These are phyloP conservation scores for Penaeus chinensis DNA, from an alignment of 1,140 invertebrate species.

Conservation along the genomic window DNA sequence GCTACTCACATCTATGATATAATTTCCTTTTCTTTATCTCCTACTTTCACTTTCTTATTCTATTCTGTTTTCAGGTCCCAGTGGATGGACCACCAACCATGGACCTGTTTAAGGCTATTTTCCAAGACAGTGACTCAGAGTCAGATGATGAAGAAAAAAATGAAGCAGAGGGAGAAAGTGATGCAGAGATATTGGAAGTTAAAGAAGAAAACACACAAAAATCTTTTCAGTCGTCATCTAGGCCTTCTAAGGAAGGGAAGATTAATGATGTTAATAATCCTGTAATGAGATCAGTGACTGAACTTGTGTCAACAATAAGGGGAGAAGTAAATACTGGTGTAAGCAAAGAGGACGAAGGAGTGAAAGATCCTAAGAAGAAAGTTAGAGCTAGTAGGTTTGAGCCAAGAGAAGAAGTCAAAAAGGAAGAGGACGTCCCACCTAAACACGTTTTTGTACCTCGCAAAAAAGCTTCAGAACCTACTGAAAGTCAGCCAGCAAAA, in stretches of 20 bases:
- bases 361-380: not conserved
- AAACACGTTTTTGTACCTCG: conserved; percentile 75
- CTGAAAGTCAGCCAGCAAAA: conserved; percentile 70
- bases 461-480: conserved; percentile 63
- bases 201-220: not conserved
- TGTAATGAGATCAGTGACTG: conserved; percentile 74
- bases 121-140: conserved; percentile 70
- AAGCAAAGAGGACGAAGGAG: not conserved
- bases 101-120: conserved; percentile 73
- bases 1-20: no score
- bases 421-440: conserved; percentile 63
- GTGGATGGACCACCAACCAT: conserved; percentile 67
- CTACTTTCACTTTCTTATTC: conserved; percentile 61
- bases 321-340: conserved; percentile 11
- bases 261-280: conserved; percentile 76
- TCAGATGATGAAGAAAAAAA: conserved; percentile 69
- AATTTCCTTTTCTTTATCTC: conserved; percentile 45
- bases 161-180: not conserved
- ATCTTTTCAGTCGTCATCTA: not conserved
- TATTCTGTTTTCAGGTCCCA: conserved; percentile 49
- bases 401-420: conserved; percentile 64
- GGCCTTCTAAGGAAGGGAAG: conserved; percentile 68
- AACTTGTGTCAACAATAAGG: conserved; percentile 69
- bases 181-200: not conserved
- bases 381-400: conserved; percentile 29